Conservation (phyloP, 2,888 invertebrate species). For the Mongoloraphidia duomilia region DNA sequence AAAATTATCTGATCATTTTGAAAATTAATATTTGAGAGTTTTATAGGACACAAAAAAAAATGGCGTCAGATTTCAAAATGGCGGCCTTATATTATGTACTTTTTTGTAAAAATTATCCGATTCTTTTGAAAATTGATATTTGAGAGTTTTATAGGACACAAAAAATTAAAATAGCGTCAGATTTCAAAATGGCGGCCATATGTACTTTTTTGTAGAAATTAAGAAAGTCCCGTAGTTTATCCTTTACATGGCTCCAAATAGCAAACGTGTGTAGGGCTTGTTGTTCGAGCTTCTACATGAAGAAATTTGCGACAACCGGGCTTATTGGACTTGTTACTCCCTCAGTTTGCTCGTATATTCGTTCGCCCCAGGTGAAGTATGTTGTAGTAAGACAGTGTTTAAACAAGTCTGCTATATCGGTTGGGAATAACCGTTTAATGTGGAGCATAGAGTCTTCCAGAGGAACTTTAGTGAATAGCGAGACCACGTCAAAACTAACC, state of each 20-base stretch:
- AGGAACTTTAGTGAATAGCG: background rate
- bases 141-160: no score
- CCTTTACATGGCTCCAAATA: conserved; percentile 6
- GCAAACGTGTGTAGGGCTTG: conserved; percentile 9
- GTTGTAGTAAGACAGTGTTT: conserved; percentile 1
- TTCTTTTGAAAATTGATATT: no score
- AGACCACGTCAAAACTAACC: no score
- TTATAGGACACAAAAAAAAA: no score
- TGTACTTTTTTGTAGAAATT: conserved; percentile 8
- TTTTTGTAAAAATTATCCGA: no score
- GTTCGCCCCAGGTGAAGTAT: background rate
- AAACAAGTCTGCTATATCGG: conserved; percentile 32
- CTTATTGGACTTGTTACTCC: conserved; percentile 14
- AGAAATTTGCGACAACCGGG: conserved; percentile 11
- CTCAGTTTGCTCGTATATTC: conserved; percentile 4
- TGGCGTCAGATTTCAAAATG: no score
- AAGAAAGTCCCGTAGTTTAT: conserved; percentile 6
- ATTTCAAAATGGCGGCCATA: no score
- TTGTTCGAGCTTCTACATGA: conserved; percentile 12
- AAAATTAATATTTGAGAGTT: no score
- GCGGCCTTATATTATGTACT: conserved; percentile 7
- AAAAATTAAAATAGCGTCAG: no score
- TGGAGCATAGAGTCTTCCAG: background rate
- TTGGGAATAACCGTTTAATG: background rate
- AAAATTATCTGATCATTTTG: no score